Base-by-base conservation (phyloP, 2,888 invertebrate species). In the Sarcophaga carnaria region DNA sequence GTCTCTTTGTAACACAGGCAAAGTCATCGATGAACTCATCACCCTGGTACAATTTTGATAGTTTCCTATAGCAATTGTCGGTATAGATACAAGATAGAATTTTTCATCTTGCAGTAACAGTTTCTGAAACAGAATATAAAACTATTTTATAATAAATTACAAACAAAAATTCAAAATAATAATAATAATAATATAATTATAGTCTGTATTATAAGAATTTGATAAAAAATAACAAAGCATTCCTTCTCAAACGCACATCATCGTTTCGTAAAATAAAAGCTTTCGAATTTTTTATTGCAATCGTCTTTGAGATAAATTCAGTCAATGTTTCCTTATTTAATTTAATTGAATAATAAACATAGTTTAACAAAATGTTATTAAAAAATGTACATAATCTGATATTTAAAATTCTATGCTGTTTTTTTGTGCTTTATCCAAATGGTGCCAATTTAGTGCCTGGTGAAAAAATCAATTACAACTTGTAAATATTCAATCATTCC, bases 391-490 rank as follows among this genome's bases (percentile, higher is more conserved):
- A 70, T 49, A 60, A n/a, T 11, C 22, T 86, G 27, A 72, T 83
- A 70, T 86, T 79, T 63, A 87, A 82, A 82, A 27, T 82, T 45
- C 6, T 87, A n/a, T 84, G 76, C 71, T 90, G 90, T 88, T 91
- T 92, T 88, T 88, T 93, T 89, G 88, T 92, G 63, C 89, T 91
- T 74, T 92, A 91, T 90, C 92, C 92, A 75, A 91, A 91, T 89
- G 91, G 90, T 89, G 92, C 90, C 89, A 91, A 92, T 86, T 90
- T 92, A 79, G 90, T 91, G 80, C 89, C 91, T 87, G 92, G 91
- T 81, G 93, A 93, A 90, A 93, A 92, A 89, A 93, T 93, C 89
- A 93, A 92, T 90, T 93, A 93, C 89, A 93, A 92, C 90, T 89
- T 93, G 93, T 93, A 90, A 92, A 92, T 91, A 81, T 74, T 62